Evolutionary conservation across 2,888 invertebrate species (phyloP).

Genomic region (Drosophila helvetica): DNA sequence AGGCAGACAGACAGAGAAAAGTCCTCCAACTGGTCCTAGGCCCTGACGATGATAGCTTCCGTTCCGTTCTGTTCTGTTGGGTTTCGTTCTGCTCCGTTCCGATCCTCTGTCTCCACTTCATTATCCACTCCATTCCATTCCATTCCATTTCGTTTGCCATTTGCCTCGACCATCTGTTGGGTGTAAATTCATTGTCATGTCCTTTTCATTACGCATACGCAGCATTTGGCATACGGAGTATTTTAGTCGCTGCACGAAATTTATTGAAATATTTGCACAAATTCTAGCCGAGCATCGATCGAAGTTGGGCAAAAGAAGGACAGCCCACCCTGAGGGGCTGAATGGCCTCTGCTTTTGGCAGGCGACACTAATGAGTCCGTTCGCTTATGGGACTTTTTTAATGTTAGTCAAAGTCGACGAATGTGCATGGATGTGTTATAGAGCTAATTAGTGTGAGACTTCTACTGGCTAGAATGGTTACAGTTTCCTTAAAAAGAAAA

Average conservation of each 20-base stretch:
- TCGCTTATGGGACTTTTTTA: neutral
- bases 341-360: too few relatives aligned
- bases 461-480: neutral
- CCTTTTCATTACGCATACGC: conserved; percentile 66
- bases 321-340: neutral
- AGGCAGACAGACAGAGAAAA: conserved; percentile 19
- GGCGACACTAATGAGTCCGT: neutral
- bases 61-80: conserved; percentile 37
- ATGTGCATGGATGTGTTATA: neutral
- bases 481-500: neutral
- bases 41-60: conserved; percentile 48
- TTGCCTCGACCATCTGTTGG: conserved; percentile 44
- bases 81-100: conserved; percentile 29
- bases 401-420: neutral
- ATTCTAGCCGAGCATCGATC: conserved; percentile 1
- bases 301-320: too few relatives aligned
- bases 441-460: neutral
- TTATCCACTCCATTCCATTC: neutral
- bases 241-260: conserved; percentile 6
- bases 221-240: conserved; percentile 12
- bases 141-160: conserved; percentile 9
- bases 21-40: conserved; percentile 38
- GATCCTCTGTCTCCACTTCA: conserved; percentile 17
- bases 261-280: conserved; percentile 30
- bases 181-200: conserved; percentile 66